These are phyloP conservation scores for Papilio helenus DNA, from an alignment of 1,140 invertebrate genomes.

Conservation along the genomic window DNA sequence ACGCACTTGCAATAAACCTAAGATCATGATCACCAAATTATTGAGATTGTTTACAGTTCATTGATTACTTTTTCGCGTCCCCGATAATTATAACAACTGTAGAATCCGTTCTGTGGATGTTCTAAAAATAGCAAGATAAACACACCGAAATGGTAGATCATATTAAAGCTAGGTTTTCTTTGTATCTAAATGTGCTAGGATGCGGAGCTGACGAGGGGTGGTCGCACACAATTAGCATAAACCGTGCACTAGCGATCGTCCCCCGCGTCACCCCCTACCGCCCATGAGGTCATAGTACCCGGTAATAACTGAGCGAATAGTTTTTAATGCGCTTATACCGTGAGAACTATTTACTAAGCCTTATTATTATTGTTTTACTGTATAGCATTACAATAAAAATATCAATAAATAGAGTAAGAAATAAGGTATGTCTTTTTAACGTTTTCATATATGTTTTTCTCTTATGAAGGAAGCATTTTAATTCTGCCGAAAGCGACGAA, in stretches of 20 bases:
- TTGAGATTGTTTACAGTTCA: neutral
- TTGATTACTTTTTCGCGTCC: neutral
- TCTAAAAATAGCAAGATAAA: neutral
- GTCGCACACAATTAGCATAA: conserved; percentile 58
- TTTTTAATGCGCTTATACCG: conserved; percentile 27
- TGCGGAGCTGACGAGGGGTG: conserved; percentile 39
- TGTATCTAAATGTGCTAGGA: neutral
- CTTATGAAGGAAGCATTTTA: no score
- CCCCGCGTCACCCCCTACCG: conserved; percentile 33
- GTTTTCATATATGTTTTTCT: no score
- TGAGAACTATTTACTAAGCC: neutral
- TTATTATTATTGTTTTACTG: conserved; percentile 1
- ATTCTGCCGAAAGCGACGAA: no score
- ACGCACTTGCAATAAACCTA: neutral
- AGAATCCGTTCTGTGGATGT: neutral
- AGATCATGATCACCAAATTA: neutral
- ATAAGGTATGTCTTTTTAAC: no score
- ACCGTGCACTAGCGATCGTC: conserved; percentile 46
- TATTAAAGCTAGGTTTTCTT: neutral
- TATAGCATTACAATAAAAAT: neutral
- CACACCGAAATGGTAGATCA: neutral
- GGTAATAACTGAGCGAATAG: conserved; percentile 32
- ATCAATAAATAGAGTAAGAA: neutral
- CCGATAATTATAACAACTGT: neutral
- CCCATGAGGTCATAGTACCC: conserved; percentile 36